phyloP scores from a whole-genome alignment of 2,888 invertebrate genomes.

The Caradrina kadenii region DNA sequence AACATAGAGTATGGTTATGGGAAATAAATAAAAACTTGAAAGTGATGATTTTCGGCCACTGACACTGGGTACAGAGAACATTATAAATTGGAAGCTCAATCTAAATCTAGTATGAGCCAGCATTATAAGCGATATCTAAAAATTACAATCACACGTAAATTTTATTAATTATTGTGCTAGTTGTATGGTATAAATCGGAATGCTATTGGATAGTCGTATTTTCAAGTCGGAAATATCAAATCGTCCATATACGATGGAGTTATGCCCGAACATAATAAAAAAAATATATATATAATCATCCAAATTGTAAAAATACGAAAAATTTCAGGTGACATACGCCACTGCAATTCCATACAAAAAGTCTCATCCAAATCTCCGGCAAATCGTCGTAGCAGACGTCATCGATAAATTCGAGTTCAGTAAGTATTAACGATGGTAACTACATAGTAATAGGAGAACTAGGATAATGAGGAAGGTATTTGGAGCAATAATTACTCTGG shows the following conservation, averaged over 20 bases:
- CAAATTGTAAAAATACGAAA: too few species aligned
- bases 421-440: conserved; percentile 40
- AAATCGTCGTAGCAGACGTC: conserved; percentile 68
- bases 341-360: conserved; percentile 66
- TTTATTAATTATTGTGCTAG: too few species aligned
- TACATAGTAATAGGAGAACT: neutral
- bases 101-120: too few species aligned
- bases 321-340: conserved; percentile 70
- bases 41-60: too few species aligned
- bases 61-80: too few species aligned
- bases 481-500: neutral
- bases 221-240: too few species aligned
- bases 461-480: neutral
- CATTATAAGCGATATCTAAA: too few species aligned
- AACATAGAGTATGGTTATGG: neutral
- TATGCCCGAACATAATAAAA: neutral
- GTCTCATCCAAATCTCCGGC: conserved; percentile 58
- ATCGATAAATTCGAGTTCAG: conserved; percentile 45
- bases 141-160: too few species aligned
- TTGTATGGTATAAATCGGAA: too few species aligned
- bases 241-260: too few species aligned
- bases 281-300: neutral
- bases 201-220: too few species aligned
- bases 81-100: too few species aligned
- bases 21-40: neutral